Base-by-base conservation (phyloP, 2,888 invertebrate genomes). In the Oeneis ivallda region DNA sequence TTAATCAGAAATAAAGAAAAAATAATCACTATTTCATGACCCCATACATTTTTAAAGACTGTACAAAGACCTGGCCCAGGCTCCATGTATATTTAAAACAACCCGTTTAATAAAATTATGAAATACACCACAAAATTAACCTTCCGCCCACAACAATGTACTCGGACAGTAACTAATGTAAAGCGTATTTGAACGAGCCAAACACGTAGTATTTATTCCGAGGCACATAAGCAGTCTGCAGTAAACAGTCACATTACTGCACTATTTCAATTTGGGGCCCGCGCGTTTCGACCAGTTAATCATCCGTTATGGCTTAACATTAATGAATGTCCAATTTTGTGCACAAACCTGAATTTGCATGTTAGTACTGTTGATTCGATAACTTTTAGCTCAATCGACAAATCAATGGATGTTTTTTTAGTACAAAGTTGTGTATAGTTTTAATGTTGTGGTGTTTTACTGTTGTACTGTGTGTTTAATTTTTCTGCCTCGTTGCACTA, bases 231-330 rank as follows among this genome's bases (percentile, higher is more conserved):
- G 57, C 47, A 59, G 64, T 53, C 8, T n/a, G 45, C 52, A 53
- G 41, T 53, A 62, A 53, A 62, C 53, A 62, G 26, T 62, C 43
- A 62, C 62, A 62, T 45, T 53, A 54, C 54, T 65, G 50, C 61
- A 65, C 50, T 57, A 61, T 65, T 65, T 65, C 61, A 65, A 65
- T 65, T 65, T 56, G 62, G 50, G 50, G 17, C 37, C 49, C 57
- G 15, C 57, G 43, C 62, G 45, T 62, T 37, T 47, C 62, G 15
- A 57, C 50, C 56, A 52, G 62, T 66, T 66, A 52, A 66, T 39
- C 59, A 59, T 59, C n/a, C 59, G 49, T 50, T 60, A 60, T 52
- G 43, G 64, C 52, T 53, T 52, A 64, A 41, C 52, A 64, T 59
- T 59, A 60, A 64, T 64, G 39, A 60, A 64, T 60, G 64, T 54